A percentile compares a stretch with the other conserved stretches of the same genome.
These are phyloP conservation scores for Sus cebifrons DNA, from an alignment of 2,797 vertebrate species.

Conservation along the genomic window DNA sequence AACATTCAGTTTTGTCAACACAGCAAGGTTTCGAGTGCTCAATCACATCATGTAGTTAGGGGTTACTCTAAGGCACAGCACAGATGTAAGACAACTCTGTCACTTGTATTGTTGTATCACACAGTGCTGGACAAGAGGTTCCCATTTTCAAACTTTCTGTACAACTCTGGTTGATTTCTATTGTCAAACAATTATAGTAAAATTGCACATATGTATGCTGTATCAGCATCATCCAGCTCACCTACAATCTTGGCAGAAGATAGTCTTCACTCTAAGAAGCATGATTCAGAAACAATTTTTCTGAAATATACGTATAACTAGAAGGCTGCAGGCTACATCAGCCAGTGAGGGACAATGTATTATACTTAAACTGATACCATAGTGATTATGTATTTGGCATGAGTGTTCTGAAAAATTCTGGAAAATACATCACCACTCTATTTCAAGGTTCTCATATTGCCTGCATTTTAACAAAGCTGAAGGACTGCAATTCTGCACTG, in stretches of 20 bases:
- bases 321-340: neutral
- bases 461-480: neutral
- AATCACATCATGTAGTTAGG: neutral
- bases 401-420: neutral
- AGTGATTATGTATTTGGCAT: neutral
- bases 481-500: neutral
- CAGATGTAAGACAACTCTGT: neutral
- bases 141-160: neutral
- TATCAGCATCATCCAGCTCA: neutral
- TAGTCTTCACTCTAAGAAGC: neutral
- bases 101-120: neutral
- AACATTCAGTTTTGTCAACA: neutral
- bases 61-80: neutral
- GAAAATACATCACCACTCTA: neutral
- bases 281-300: neutral
- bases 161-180: neutral
- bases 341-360: neutral
- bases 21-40: neutral
- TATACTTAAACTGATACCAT: neutral
- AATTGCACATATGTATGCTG: neutral
- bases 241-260: neutral
- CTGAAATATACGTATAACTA: neutral
- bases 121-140: neutral
- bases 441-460: neutral
- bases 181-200: neutral